Evolutionary conservation across 2,888 invertebrate species (phyloP).

Genomic region (Drosophila nigricruria): DNA sequence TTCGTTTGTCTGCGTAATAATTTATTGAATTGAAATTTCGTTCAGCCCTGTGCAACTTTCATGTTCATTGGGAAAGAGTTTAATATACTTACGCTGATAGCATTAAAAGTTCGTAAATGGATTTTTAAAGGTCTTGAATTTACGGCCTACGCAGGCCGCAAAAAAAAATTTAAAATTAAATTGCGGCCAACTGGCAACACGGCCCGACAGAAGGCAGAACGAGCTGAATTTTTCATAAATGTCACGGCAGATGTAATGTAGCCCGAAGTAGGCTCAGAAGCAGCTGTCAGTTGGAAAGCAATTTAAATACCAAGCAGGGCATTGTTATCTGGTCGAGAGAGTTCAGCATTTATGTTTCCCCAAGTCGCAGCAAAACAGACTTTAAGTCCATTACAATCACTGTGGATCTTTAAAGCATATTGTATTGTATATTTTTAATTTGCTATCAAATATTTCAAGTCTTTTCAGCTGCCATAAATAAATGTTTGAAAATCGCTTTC

Average conservation of each 20-base stretch:
- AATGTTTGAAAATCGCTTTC: constrained; percentile 11
- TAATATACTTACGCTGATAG: constrained; percentile 30
- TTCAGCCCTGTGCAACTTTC: background rate
- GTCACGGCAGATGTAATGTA: constrained; percentile 35
- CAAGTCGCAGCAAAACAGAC: constrained; percentile 31
- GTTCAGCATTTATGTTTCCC: constrained; percentile 3
- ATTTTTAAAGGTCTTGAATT: constrained; percentile 25
- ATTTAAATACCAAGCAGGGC: constrained; percentile 43
- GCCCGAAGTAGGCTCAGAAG: constrained; percentile 7
- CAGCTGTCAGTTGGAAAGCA: constrained; percentile 32
- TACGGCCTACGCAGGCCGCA: constrained; percentile 14
- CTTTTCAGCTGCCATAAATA: background rate
- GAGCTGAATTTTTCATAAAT: constrained; percentile 49
- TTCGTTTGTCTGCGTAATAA: background rate
- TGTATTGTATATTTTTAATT: constrained; percentile 3
- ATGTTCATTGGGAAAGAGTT: background rate
- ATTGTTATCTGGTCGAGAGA: constrained; percentile 20
- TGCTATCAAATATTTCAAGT: background rate
- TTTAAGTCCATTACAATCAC: constrained; percentile 31
- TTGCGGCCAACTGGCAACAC: constrained; percentile 22
- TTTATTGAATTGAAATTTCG: background rate
- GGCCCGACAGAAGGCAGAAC: constrained; percentile 2
- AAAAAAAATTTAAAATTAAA: constrained; percentile 39
- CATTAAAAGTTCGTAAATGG: constrained; percentile 28
- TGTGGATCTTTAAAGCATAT: constrained; percentile 6